Percentiles rank a stretch among this genome's conserved stretches.
These are phyloP conservation scores for Conomelus anceps DNA, from an alignment of 2,888 invertebrate species.

Conservation along the genomic window DNA sequence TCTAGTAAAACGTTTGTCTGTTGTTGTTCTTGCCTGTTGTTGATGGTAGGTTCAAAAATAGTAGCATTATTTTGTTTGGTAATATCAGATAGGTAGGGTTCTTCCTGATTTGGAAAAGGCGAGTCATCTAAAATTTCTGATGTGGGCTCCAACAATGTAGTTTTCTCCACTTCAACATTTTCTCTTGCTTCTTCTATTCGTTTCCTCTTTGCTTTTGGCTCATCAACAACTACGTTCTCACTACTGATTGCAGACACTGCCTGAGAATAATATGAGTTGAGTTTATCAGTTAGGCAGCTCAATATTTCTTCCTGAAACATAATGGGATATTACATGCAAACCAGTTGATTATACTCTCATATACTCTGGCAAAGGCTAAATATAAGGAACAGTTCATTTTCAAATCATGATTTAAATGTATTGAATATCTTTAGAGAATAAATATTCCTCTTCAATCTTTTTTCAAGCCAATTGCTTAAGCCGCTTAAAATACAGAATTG, in stretches of 20 bases:
- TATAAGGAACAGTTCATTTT: slow-evolving; percentile 7
- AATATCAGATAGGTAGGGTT: not conserved
- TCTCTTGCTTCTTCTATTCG: not conserved
- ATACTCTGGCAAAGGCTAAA: too few relatives aligned
- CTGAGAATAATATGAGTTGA: slow-evolving; percentile 8
- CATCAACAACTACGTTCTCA: not conserved
- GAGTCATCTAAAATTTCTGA: not conserved
- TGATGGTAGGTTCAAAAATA: not conserved
- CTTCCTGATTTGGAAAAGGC: not conserved
- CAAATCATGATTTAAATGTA: not conserved
- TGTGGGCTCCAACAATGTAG: not conserved
- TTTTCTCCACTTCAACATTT: not conserved
- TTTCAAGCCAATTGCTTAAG: too few relatives aligned
- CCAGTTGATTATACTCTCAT: too few relatives aligned
- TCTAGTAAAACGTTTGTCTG: too few relatives aligned
- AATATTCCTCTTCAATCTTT: too few relatives aligned
- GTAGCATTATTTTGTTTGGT: not conserved
- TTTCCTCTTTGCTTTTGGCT: slow-evolving; percentile 5
- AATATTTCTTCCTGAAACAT: slow-evolving; percentile 27
- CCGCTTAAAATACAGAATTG: too few relatives aligned
- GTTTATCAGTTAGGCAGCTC: not conserved
- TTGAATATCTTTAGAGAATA: too few relatives aligned
- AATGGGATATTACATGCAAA: too few relatives aligned
- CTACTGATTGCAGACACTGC: not conserved
- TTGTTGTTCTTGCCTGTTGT: too few relatives aligned